These are phyloP conservation scores for Cephus nigrinus DNA, from an alignment of 2,888 invertebrate species.

Conservation along the genomic window DNA sequence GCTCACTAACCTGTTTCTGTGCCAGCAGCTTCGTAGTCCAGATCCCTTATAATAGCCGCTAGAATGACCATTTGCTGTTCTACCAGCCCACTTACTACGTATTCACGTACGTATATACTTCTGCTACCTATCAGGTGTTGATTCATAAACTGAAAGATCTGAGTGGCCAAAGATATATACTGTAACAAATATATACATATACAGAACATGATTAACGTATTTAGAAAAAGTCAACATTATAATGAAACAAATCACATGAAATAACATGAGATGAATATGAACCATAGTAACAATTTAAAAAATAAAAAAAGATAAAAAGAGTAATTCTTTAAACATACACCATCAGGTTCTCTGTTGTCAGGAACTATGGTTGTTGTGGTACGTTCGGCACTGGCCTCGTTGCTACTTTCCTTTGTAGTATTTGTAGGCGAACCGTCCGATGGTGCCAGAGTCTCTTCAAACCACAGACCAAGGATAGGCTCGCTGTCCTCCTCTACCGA, in stretches of 20 bases:
- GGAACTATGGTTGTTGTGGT: constrained; percentile 74
- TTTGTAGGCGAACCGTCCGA: constrained; percentile 73
- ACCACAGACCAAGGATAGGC: constrained; percentile 91
- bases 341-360: constrained; percentile 83
- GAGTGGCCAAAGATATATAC: constrained; percentile 88
- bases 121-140: constrained; percentile 82
- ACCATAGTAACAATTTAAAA: neutral
- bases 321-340: constrained; percentile 63
- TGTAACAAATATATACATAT: constrained; percentile 56
- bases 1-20: constrained; percentile 74
- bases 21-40: constrained; percentile 89
- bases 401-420: constrained; percentile 68
- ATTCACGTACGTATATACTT: constrained; percentile 75
- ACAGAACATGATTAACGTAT: neutral
- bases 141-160: constrained; percentile 88
- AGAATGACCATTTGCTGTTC: constrained; percentile 91
- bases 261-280: neutral
- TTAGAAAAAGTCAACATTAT: neutral
- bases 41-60: constrained; percentile 88
- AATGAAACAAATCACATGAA: neutral
- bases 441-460: constrained; percentile 91
- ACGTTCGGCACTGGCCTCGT: constrained; percentile 68
- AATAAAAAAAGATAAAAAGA: neutral
- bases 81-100: constrained; percentile 78
- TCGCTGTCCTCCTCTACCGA: constrained; percentile 80